Base-by-base conservation (phyloP, 2,797 vertebrate species). In the Florisuga fusca region DNA sequence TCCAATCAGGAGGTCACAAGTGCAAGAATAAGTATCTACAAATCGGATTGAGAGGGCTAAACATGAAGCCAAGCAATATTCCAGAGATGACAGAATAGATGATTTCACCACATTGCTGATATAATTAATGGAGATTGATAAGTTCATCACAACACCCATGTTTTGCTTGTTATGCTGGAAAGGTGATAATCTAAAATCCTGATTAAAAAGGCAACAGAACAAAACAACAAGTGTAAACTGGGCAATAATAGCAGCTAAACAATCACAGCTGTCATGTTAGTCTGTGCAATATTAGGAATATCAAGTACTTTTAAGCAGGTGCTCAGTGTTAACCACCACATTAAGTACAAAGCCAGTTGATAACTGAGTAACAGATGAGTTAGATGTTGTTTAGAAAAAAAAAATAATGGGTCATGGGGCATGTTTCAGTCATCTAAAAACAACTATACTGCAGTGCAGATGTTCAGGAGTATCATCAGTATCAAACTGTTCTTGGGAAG, bases 11-110 rank as follows among this genome's bases (percentile, higher is more conserved):
- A 93, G 96, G 97, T 97, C 96, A 97, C 21, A 48, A 96, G 96
- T 96, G 96, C 97, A 95, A 66, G 96, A 97, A 96, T 97, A 97
- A 97, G 95, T 80, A 93, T 95, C 95, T 95, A 91, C 95, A 96
- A 96, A 97, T 97, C 95, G 81, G 96, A 96, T 93, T 88, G 96
- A 77, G 93, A 64, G 89, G 38, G n/a, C 82, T 95, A 92, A 96
- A 97, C 43, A 55, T 75, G 94, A 89, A 93, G 90, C 81, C 68
- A 8, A 88, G 94, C 94, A 97, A 96, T 97, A 97, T 96, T 96
- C 92, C 89, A 84, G 89, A 92, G 94, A 89, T 97, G 96, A 96
- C 94, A 91, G 93, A 86, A 86, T 18, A 78, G 93, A 92, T 90
- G 90, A 93, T 95, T 97, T 96, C 94, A 78, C 93, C 90, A 77